Evolutionary conservation across 2,888 invertebrate species (phyloP), one percentile per base, ranked within the genome.

Genomic region (Drosophila mimica): DNA sequence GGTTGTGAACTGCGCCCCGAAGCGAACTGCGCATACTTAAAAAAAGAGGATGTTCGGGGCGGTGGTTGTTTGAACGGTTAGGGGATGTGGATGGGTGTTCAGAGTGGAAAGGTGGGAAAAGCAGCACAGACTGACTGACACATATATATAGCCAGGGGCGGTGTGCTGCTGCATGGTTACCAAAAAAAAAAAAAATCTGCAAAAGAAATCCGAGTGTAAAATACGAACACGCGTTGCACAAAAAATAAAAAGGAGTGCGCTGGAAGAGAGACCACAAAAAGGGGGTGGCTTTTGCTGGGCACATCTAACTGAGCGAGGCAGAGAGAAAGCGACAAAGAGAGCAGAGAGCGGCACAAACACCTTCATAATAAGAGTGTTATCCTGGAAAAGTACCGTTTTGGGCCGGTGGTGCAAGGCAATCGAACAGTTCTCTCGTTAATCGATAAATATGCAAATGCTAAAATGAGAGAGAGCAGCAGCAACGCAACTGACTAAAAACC

Each of bases 61-160:
- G 79, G 79, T 73, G 67, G 80, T 79, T 75, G 75, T 56, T 74
- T 65, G 51, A 36, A 28, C 25, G 53, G 40, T 48, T 31, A 63
- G 43, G 62, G 51, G 36, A 30, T 38, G 56, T 51, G 48, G 56
- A 61, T 43, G 48, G 33, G 11, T 28, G 67, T 28, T 56, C 48
- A 40, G 31, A 38, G n/a, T 25, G 25, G 25, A 25, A 15, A 25
- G 46, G 46, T 46, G n/a, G 56, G 56, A 13, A 30, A 38, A 36
- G 28, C 13, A 30, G 43, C 53, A 68, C 52, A 58, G 53, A 48
- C 66, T 63, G 66, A 54, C 81, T 85, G 88, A 81, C 85, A 85
- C 83, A 82, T 76, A 81, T 76, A 81, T 75, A 81, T 81, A 66
- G 75, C 81, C 60, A 58, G 68, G 71, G 81, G 79, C 70, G 69